These are phyloP conservation scores for Phyto melanocephala DNA, from an alignment of 2,888 invertebrate species.

Conservation along the genomic window DNA sequence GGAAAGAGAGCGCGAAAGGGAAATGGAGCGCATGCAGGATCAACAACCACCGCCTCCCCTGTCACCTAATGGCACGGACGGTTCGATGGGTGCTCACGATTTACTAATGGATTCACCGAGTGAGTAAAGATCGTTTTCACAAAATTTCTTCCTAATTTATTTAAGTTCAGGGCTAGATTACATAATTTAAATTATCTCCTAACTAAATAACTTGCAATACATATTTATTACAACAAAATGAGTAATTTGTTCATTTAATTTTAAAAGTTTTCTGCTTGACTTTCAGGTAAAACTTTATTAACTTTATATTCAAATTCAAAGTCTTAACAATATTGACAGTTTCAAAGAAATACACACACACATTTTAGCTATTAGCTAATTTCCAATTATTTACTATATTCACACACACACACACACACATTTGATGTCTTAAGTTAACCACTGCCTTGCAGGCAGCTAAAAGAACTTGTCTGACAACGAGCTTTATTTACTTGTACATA, in stretches of 20 bases:
- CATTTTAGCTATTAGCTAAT: conserved; percentile 53
- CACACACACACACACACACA: not conserved
- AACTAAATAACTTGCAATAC: not conserved
- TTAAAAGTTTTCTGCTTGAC: conserved; percentile 8
- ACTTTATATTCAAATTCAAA: conserved; percentile 31
- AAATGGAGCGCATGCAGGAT: conserved; percentile 80
- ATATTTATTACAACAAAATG: not conserved
- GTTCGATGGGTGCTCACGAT: conserved; percentile 81
- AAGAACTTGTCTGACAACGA: not conserved
- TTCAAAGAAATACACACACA: conserved; percentile 17
- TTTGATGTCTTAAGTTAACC: too few relatives aligned
- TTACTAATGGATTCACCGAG: conserved; percentile 90
- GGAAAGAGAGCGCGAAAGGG: conserved; percentile 77
- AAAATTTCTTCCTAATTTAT: conserved; percentile 16
- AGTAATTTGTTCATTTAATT: conserved; percentile 23
- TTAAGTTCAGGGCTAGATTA: conserved; percentile 34
- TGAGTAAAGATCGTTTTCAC: conserved; percentile 81
- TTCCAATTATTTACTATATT: conserved; percentile 48
- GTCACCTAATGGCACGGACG: conserved; percentile 83
- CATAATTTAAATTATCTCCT: not conserved
- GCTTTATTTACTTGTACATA: conserved; percentile 48
- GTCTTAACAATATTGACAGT: conserved; percentile 60
- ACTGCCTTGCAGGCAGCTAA: too few relatives aligned
- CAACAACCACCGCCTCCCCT: conserved; percentile 78
- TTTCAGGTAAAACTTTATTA: conserved; percentile 35